Evolutionary conservation across 1,140 invertebrate species (phyloP).

Genomic region (Reticulitermes speratus): DNA sequence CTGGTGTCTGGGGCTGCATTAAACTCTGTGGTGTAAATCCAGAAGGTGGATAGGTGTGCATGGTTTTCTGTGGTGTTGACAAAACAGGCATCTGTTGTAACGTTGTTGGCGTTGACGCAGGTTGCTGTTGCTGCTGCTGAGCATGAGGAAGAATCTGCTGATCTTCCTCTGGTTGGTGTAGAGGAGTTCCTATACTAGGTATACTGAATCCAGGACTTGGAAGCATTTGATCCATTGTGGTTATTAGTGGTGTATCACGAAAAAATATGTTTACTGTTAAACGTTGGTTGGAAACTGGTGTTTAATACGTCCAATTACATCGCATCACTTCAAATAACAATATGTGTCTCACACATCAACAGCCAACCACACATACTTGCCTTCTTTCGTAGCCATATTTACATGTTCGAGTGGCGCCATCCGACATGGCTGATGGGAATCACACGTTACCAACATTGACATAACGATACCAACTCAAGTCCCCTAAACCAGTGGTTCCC

Average conservation of each 20-base stretch:
- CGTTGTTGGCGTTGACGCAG: slow-evolving; percentile 55
- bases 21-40: slow-evolving; percentile 69
- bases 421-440: neutral
- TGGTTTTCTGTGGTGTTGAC: slow-evolving; percentile 39
- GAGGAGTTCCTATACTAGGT: slow-evolving; percentile 84
- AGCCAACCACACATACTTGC: neutral
- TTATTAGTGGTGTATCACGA: neutral
- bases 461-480: no score
- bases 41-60: slow-evolving; percentile 65
- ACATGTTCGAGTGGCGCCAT: neutral
- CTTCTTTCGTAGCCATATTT: neutral
- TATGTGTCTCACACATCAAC: no score
- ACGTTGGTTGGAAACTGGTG: neutral
- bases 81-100: slow-evolving; percentile 43
- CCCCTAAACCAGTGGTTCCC: no score
- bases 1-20: slow-evolving; percentile 85
- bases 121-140: slow-evolving; percentile 58
- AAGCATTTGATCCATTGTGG: slow-evolving; percentile 81
- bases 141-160: slow-evolving; percentile 81
- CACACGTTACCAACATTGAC: no score
- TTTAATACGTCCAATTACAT: neutral
- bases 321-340: no score
- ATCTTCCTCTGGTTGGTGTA: slow-evolving; percentile 90
- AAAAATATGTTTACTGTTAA: neutral
- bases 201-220: slow-evolving; percentile 86